Percentiles rank a stretch among this genome's conserved stretches.
phyloP scores from a whole-genome alignment of 2,797 vertebrate genomes.

The Coracias cyanogaster region DNA sequence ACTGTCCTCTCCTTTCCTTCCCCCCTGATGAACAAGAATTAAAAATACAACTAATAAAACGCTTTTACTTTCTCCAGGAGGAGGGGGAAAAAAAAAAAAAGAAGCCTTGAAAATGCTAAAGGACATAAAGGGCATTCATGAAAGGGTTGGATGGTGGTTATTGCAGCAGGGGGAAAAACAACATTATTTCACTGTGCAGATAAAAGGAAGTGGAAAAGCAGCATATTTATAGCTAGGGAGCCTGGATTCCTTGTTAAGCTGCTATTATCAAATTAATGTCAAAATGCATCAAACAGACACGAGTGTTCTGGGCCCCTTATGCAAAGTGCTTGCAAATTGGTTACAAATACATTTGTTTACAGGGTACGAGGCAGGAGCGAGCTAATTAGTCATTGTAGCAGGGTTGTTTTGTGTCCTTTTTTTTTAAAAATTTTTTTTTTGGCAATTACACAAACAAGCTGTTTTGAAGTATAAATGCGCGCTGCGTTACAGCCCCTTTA shows the following conservation, averaged over 20 bases:
- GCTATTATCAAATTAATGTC: conserved; percentile 75
- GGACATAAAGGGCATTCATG: conserved; percentile 71
- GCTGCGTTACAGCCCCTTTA: background rate
- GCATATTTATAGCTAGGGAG: conserved; percentile 71
- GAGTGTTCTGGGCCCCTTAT: conserved; percentile 67
- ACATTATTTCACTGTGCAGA: conserved; percentile 72
- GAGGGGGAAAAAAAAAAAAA: background rate
- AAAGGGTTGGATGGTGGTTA: conserved; percentile 69
- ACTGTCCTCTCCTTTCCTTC: conserved; percentile 12
- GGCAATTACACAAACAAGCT: conserved; percentile 69
- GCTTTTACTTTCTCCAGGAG: conserved; percentile 32
- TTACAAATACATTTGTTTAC: conserved; percentile 75
- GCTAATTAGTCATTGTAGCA: conserved; percentile 70
- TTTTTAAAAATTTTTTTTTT: conserved; percentile 2
- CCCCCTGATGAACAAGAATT: conserved; percentile 4
- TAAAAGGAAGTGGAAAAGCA: conserved; percentile 71
- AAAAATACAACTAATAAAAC: conserved; percentile 62
- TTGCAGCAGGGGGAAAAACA: conserved; percentile 70
- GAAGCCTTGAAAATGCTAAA: conserved; percentile 52
- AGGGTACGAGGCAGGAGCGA: conserved; percentile 64
- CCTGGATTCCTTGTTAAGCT: conserved; percentile 70
- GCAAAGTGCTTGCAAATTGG: conserved; percentile 72
- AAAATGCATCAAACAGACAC: conserved; percentile 75
- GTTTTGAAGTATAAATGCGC: conserved; percentile 45
- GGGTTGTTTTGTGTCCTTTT: conserved; percentile 20